Base-by-base conservation (phyloP, 1,140 invertebrate species). In the Aporrectodea caliginosa region DNA sequence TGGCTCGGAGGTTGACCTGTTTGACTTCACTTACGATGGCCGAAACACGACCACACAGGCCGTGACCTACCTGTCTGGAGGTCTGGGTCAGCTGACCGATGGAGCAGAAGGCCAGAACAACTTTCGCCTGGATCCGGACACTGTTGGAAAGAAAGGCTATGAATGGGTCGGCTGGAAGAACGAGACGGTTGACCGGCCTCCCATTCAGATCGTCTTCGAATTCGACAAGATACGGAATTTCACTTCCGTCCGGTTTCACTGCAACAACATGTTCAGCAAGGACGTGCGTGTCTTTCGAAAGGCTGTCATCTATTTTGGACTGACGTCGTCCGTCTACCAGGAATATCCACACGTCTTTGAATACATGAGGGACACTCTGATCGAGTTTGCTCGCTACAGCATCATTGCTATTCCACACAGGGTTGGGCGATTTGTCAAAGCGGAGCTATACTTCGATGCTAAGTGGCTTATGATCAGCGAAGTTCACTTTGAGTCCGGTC, bases 21-120 rank as follows among this genome's bases (percentile, higher is more conserved):
- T 93, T 80, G 97, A 98, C 87, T 92, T 93, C 82, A 94, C 93
- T 43, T 99, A 98, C 88, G 97, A 98, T 88, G 96, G 97, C 0
- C 92, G 81, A 6, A 84, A 83, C 73, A 75, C 84, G 1, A 75
- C 78, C 0, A 31, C 33, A 32, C 30, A 33, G 16, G 30, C 78
- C 78, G 75, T 71, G n/a, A 75, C 81, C 33, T 78, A 69, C 32
- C 90, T 95, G 78, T 88, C 90, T 22, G 91, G 92, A 72, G 95
- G 95, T 29, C 88, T 97, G 1, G 96, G 96, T n/a, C 93, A 95
- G 85, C 90, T 98, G 78, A 93, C 92, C 29, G 95, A 97, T 87
- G 95, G 95, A 16, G 91, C 85, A 43, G 83, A 83, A 81, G 94
- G 94, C 70, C 91, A 91, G n/a, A 92, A 93, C 81, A 92, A 94